These are phyloP conservation scores for Mactra quadrangularis DNA, from an alignment of 1,140 invertebrate species.

Conservation along the genomic window DNA sequence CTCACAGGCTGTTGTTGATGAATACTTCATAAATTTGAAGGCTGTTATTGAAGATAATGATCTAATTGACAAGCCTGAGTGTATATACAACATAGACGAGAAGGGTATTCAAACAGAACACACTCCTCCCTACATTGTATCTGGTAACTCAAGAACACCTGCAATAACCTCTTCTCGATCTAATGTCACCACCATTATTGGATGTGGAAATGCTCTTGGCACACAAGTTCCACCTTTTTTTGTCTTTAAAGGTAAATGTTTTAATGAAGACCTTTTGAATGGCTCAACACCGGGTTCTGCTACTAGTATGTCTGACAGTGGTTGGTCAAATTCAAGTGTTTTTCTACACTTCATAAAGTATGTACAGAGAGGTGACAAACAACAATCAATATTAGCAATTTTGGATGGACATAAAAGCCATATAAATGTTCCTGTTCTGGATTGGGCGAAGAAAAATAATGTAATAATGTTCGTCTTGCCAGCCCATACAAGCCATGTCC, in stretches of 20 bases:
- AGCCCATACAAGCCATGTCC: constrained; percentile 44
- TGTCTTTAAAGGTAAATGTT: constrained; percentile 50
- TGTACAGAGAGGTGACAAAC: constrained; percentile 30
- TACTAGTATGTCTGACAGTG: constrained; percentile 21
- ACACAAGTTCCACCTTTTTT: constrained; percentile 42
- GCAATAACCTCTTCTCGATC: constrained; percentile 27
- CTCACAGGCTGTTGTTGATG: constrained; percentile 8
- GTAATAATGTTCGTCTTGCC: constrained; percentile 52
- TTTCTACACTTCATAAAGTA: constrained; percentile 38
- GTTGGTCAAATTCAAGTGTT: constrained; percentile 40
- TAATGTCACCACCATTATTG: constrained; percentile 27
- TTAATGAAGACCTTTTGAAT: constrained; percentile 33
- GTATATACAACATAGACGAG: constrained; percentile 50
- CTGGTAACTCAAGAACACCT: background rate
- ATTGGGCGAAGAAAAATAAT: constrained; percentile 39
- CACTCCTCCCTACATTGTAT: constrained; percentile 6
- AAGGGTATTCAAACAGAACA: constrained; percentile 31
- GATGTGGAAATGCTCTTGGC: constrained; percentile 50
- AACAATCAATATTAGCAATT: constrained; percentile 24
- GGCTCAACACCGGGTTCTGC: constrained; percentile 20
- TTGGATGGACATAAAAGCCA: constrained; percentile 46
- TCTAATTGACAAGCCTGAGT: constrained; percentile 31
- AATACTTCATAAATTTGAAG: constrained; percentile 26
- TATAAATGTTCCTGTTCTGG: constrained; percentile 29
- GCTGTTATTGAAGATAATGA: constrained; percentile 7